Percentiles rank a stretch among this genome's conserved stretches.
Conservation (phyloP, 2,888 invertebrate genomes). For the Ophioninae sp. region DNA sequence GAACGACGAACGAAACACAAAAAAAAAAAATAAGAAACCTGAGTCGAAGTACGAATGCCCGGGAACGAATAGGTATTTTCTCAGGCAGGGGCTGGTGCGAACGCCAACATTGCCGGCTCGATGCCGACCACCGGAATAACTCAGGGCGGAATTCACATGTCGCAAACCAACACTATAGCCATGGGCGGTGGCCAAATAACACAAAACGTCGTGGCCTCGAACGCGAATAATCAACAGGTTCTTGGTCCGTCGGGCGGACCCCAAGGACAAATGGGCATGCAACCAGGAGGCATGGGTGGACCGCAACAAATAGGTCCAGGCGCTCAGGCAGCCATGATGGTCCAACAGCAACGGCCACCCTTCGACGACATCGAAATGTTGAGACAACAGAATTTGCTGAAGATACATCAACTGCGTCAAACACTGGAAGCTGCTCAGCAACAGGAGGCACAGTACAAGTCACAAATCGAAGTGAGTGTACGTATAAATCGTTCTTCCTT, state of each 20-base stretch:
- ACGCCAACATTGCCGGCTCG: slow-evolving; percentile 73
- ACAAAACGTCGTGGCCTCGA: slow-evolving; percentile 82
- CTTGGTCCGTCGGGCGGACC: slow-evolving; percentile 73
- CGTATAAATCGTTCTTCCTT: slow-evolving; percentile 80
- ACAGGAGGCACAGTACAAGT: slow-evolving; percentile 89
- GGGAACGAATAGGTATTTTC: slow-evolving; percentile 62
- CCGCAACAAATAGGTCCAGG: slow-evolving; percentile 74
- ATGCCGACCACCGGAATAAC: slow-evolving; percentile 77
- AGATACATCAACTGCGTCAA: slow-evolving; percentile 89
- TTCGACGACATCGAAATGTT: slow-evolving; percentile 87
- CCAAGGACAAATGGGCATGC: slow-evolving; percentile 77
- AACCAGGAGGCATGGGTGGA: slow-evolving; percentile 74
- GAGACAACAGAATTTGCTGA: slow-evolving; percentile 89
- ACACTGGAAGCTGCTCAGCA: slow-evolving; percentile 91
- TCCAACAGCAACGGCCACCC: slow-evolving; percentile 80
- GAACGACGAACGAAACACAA: slow-evolving; percentile 18
- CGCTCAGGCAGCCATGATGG: slow-evolving; percentile 71
- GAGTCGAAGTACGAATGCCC: slow-evolving; percentile 35
- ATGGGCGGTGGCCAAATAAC: slow-evolving; percentile 85
- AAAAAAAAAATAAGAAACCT: background rate
- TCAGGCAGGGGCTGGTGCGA: slow-evolving; percentile 68
- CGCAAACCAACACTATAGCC: slow-evolving; percentile 81
- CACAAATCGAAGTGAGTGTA: slow-evolving; percentile 88
- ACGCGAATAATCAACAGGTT: slow-evolving; percentile 77
- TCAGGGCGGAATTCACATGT: slow-evolving; percentile 82